Percentiles rank a stretch among this genome's conserved stretches.
Conservation (phyloP, 2,113 vertebrate species). For the Astatotilapia flaviijosephi region DNA sequence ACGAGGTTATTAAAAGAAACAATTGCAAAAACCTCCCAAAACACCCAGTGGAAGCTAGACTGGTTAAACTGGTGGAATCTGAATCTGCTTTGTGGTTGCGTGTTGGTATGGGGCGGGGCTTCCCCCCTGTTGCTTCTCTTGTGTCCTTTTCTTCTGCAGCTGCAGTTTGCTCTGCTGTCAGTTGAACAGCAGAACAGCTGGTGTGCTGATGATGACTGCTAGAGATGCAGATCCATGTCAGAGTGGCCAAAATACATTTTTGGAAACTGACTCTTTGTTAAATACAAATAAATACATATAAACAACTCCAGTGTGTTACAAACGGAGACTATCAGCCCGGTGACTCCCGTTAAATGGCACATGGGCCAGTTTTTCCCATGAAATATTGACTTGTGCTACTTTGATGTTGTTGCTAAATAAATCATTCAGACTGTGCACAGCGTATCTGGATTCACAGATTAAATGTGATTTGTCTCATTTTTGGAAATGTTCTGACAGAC, state of each 20-base stretch:
- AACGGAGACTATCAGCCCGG: neutral
- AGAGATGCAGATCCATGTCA: neutral
- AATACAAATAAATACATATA: neutral
- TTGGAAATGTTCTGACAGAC: neutral
- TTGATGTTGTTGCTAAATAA: neutral
- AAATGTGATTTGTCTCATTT: neutral
- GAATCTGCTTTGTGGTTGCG: neutral
- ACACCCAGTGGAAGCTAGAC: neutral
- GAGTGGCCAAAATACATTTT: neutral
- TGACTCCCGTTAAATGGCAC: neutral
- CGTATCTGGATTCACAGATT: neutral
- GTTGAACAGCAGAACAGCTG: too few species aligned
- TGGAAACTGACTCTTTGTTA: neutral
- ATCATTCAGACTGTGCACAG: neutral
- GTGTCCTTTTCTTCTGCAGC: neutral
- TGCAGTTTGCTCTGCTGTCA: neutral
- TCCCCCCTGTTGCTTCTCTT: neutral
- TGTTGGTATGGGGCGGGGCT: accelerated
- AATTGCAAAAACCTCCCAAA: neutral
- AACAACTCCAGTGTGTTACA: neutral
- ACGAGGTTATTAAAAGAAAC: neutral
- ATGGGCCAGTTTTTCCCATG: neutral
- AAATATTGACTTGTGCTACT: neutral
- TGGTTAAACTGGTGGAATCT: neutral
- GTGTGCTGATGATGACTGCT: neutral